These are phyloP conservation scores for Danio choprae DNA, from an alignment of 2,797 vertebrate species.

Conservation along the genomic window DNA sequence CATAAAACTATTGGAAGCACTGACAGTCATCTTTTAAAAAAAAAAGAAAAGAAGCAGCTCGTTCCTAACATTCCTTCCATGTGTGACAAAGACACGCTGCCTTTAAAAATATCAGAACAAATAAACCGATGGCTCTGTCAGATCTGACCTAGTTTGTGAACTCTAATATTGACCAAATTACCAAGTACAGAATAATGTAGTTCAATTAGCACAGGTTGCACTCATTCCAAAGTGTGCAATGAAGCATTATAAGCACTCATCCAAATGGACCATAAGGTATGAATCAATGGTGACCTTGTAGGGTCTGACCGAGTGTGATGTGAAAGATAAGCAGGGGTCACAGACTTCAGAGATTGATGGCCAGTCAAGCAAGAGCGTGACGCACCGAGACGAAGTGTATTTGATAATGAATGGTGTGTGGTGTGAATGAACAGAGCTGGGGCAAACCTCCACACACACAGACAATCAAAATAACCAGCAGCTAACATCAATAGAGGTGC, in stretches of 20 bases:
- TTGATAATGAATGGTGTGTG: constrained; percentile 38
- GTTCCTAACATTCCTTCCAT: constrained; percentile 39
- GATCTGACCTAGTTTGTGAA: neutral
- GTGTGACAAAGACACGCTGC: neutral
- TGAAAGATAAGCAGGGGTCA: constrained; percentile 4
- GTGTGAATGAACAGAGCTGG: constrained; percentile 19
- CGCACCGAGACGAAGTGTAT: neutral
- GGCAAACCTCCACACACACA: neutral
- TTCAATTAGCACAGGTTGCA: neutral
- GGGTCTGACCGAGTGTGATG: constrained; percentile 23
- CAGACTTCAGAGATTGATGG: constrained; percentile 6
- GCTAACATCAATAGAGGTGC: constrained; percentile 2
- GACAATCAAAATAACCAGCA: constrained; percentile 7
- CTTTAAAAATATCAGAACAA: constrained; percentile 14
- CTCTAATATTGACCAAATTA: constrained; percentile 4
- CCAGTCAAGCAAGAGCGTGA: constrained; percentile 17
- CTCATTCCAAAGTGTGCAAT: neutral
- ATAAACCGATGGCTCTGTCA: neutral
- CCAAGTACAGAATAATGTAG: neutral
- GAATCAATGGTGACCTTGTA: constrained; percentile 13
- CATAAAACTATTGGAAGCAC: neutral
- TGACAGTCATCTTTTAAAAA: neutral
- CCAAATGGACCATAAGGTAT: neutral
- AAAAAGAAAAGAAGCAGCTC: neutral
- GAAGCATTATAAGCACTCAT: constrained; percentile 17